Conservation (phyloP, 2,113 vertebrate species). For the Etheostoma spectabile region DNA sequence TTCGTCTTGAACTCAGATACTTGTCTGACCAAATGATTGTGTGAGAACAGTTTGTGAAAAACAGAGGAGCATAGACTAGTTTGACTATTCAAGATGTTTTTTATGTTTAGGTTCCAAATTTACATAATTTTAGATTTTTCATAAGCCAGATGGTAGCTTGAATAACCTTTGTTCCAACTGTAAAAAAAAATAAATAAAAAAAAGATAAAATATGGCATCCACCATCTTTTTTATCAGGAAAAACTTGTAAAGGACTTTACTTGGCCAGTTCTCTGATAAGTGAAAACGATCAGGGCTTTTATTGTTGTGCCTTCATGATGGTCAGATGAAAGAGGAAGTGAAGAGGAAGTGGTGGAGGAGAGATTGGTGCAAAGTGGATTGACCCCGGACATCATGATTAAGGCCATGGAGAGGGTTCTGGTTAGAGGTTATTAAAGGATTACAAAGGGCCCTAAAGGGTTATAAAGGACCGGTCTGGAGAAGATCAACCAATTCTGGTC, state of each 20-base stretch:
- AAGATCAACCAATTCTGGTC: conserved; percentile 48
- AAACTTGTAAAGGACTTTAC: neutral
- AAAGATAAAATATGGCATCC: neutral
- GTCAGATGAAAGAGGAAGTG: conserved; percentile 51
- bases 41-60: neutral
- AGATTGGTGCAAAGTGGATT: conserved; percentile 64
- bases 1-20: conserved; percentile 21
- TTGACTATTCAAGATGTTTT: neutral
- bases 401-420: conserved; percentile 55
- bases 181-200: neutral
- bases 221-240: neutral
- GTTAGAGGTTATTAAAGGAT: conserved; percentile 69
- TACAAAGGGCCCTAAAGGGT: conserved; percentile 47
- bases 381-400: conserved; percentile 62
- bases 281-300: conserved; percentile 11
- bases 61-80: neutral
- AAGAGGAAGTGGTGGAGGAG: conserved; percentile 57
- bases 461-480: conserved; percentile 62
- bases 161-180: neutral
- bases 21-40: neutral
- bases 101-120: neutral
- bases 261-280: conserved; percentile 7
- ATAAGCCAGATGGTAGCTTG: neutral
- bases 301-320: conserved; percentile 31
- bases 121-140: conserved; percentile 2